Percentiles rank a stretch among this genome's conserved stretches.
These are phyloP conservation scores for Drosophila kanekoi DNA, from an alignment of 2,888 invertebrate species.

Conservation along the genomic window DNA sequence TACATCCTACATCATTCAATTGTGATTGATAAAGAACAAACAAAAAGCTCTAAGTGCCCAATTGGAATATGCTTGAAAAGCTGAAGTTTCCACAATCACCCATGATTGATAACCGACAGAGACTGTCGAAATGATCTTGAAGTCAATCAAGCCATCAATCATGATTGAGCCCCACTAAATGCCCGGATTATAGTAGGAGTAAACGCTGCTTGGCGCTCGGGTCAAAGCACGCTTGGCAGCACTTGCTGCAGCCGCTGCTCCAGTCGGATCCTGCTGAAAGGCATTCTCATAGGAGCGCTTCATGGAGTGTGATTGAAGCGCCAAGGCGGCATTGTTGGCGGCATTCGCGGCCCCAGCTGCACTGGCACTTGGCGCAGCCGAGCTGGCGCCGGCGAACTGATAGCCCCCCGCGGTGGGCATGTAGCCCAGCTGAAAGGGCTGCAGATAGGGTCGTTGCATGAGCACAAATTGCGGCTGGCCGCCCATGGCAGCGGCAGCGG, in stretches of 20 bases:
- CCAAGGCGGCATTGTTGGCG: slow-evolving; percentile 38
- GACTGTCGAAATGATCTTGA: no score
- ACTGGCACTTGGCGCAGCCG: slow-evolving; percentile 9
- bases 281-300: slow-evolving; percentile 91
- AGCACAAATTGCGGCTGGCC: slow-evolving; percentile 84
- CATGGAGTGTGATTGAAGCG: slow-evolving; percentile 84
- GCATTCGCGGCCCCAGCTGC: slow-evolving; percentile 56
- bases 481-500: slow-evolving; percentile 65
- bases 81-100: neutral
- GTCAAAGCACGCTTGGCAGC: slow-evolving; percentile 83
- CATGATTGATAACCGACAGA: neutral
- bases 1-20: neutral
- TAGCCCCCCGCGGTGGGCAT: slow-evolving; percentile 65
- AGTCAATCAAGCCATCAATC: slow-evolving; percentile 14
- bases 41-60: neutral
- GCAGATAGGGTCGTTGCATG: slow-evolving; percentile 84
- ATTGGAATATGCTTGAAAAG: neutral
- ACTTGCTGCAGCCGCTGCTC: slow-evolving; percentile 74
- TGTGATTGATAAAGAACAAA: neutral
- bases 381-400: slow-evolving; percentile 56
- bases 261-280: slow-evolving; percentile 86
- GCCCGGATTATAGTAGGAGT: slow-evolving; percentile 82
- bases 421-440: slow-evolving; percentile 83
- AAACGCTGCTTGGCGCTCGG: slow-evolving; percentile 77
- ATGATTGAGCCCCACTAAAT: slow-evolving; percentile 60